phyloP scores from a whole-genome alignment of 2,113 vertebrate species.

The Macheiramphus alcinus region DNA sequence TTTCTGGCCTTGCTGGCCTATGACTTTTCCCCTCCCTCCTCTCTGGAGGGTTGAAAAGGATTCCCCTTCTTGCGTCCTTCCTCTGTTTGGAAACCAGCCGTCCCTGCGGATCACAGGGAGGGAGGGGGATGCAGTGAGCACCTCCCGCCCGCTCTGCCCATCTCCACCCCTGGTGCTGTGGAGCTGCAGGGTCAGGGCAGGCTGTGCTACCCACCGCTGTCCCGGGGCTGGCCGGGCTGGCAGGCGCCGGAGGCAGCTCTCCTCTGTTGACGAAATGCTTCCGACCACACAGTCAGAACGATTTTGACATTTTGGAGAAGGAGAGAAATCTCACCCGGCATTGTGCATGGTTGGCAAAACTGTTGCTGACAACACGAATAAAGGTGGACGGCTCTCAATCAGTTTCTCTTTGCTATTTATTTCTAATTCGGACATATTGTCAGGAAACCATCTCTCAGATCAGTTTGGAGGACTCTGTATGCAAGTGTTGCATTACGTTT shows the following conservation, averaged over 20 bases:
- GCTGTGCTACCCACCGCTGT: background rate
- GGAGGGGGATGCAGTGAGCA: background rate
- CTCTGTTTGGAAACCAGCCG: rapidly evolving
- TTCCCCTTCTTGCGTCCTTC: background rate
- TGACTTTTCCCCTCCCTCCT: background rate
- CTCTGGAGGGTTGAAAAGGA: background rate
- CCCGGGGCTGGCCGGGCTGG: background rate
- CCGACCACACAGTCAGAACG: constrained; percentile 36
- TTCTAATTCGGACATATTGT: background rate
- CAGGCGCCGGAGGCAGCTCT: background rate
- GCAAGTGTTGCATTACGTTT: background rate
- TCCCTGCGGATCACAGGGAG: rapidly evolving
- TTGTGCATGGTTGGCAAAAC: constrained; percentile 65
- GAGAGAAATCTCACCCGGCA: constrained; percentile 35
- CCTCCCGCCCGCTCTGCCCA: background rate
- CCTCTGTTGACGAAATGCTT: background rate
- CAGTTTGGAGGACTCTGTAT: background rate
- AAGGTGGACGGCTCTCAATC: constrained; percentile 31
- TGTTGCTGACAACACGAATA: constrained; percentile 63
- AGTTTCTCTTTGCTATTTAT: background rate
- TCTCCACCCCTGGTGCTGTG: background rate
- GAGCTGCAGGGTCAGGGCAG: background rate
- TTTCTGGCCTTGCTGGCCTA: background rate
- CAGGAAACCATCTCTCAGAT: background rate
- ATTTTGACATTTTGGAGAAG: constrained; percentile 61